phyloP scores from a whole-genome alignment of 1,140 invertebrate species.

The Magallana angulata region DNA sequence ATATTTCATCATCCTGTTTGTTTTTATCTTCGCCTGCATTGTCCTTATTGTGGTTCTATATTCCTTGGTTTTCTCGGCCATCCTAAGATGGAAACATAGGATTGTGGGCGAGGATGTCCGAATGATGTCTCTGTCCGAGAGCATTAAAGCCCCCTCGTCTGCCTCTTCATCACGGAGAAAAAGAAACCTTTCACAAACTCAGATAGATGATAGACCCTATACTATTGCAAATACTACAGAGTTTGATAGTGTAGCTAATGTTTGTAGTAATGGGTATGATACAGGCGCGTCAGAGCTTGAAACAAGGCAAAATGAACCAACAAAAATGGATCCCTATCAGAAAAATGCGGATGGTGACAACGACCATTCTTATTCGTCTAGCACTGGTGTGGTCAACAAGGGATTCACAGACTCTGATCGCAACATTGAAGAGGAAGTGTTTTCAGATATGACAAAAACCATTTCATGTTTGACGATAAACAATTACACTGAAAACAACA shows the following conservation, averaged over 20 bases:
- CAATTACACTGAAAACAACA: conserved; percentile 15
- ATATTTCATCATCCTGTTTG: conserved; percentile 21
- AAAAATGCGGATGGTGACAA: background rate
- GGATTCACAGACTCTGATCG: conserved; percentile 4
- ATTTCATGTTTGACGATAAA: background rate
- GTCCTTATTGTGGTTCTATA: conserved; percentile 27
- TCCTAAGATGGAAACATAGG: conserved; percentile 17
- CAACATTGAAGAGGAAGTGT: background rate
- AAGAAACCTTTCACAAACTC: background rate
- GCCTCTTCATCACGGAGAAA: background rate
- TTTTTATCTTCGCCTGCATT: conserved; percentile 2
- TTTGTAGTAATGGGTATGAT: background rate
- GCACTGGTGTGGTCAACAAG: background rate
- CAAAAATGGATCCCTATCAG: background rate
- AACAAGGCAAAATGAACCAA: background rate
- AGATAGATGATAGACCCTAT: background rate
- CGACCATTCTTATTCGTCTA: background rate
- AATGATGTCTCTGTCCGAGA: background rate
- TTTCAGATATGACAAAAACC: conserved; percentile 13
- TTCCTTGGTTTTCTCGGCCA: conserved; percentile 15
- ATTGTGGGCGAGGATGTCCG: conserved; percentile 22
- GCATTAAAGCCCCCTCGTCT: background rate
- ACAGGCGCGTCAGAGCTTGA: background rate
- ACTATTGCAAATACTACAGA: background rate
- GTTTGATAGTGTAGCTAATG: background rate